Evolutionary conservation across 2,797 vertebrate species (phyloP).

Genomic region (Siniperca obscura): DNA sequence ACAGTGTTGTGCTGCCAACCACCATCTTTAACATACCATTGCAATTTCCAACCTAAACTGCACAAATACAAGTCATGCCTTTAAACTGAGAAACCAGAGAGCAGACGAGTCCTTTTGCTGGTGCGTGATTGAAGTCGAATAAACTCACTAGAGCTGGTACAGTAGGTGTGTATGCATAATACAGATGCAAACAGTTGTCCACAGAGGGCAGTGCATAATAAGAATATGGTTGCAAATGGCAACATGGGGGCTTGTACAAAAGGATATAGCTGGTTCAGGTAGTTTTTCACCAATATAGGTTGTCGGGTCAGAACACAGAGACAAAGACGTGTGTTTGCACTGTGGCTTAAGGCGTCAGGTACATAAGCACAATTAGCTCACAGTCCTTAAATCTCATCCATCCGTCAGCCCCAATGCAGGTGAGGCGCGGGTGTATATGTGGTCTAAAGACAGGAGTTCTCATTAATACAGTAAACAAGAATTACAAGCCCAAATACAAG

Average conservation of each 20-base stretch:
- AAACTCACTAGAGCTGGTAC: neutral
- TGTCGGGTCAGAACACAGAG: neutral
- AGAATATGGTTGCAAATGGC: neutral
- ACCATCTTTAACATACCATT: conserved; percentile 22
- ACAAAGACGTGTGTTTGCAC: neutral
- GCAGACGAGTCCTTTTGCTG: neutral
- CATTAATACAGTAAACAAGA: neutral
- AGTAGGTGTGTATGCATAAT: neutral
- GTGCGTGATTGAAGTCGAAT: neutral
- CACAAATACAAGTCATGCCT: rapidly evolving
- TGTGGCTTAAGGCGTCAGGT: neutral
- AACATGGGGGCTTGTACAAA: neutral
- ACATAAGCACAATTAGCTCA: neutral
- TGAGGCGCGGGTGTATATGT: neutral
- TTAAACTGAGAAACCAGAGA: neutral
- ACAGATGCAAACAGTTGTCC: conserved; percentile 39
- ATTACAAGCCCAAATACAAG: neutral
- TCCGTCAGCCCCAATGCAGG: neutral
- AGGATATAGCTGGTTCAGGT: neutral
- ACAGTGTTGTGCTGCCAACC: conserved; percentile 39
- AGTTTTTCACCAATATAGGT: neutral
- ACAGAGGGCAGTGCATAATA: conserved; percentile 55
- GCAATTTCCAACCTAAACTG: conserved; percentile 10
- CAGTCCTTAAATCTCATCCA: too few relatives aligned
- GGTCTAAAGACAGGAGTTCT: neutral